A percentile compares a stretch with the other conserved stretches of the same genome.
These are phyloP conservation scores for Potorous gilbertii DNA, from an alignment of 2,797 vertebrate genomes.

Conservation along the genomic window DNA sequence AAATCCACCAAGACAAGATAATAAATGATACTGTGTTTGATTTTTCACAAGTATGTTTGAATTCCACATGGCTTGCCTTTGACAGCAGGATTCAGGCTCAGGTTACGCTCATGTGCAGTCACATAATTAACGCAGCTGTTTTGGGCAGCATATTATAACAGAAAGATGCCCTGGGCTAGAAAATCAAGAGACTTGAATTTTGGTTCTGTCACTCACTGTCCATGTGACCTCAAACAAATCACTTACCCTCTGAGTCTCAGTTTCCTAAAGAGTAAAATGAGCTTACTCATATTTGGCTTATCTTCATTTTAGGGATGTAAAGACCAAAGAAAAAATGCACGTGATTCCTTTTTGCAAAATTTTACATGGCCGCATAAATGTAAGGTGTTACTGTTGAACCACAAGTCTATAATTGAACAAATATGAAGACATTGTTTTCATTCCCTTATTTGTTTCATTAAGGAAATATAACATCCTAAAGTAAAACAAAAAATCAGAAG, in stretches of 20 bases:
- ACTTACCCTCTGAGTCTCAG: background rate
- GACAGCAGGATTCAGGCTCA: background rate
- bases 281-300: background rate
- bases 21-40: background rate
- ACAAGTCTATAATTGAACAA: background rate
- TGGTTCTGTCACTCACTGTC: background rate
- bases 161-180: too few relatives aligned
- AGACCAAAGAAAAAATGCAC: background rate
- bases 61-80: conserved; percentile 8
- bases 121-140: background rate
- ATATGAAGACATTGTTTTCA: background rate
- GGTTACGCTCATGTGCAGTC: background rate
- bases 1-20: background rate
- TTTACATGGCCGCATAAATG: background rate
- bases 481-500: background rate
- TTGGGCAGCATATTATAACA: background rate
- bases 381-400: background rate
- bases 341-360: background rate
- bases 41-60: background rate
- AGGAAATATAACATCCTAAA: background rate
- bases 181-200: background rate
- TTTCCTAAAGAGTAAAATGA: background rate
- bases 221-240: background rate
- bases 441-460: background rate
- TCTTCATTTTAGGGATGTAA: background rate